phyloP scores from a whole-genome alignment of 1,140 invertebrate genomes.

The Drosophila sechellia region DNA sequence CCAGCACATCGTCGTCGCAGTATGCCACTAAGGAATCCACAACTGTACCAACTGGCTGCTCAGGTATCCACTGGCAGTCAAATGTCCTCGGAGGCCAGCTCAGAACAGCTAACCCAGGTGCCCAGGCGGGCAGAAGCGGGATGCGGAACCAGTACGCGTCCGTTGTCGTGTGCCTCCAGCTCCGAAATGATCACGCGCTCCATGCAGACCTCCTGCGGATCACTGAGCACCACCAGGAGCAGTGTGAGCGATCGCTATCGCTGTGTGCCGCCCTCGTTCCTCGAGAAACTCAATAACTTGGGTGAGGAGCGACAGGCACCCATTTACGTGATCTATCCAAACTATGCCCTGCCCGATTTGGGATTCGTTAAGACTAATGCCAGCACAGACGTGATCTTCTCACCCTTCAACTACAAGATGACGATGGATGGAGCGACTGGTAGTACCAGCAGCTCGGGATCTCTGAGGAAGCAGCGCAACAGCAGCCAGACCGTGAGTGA shows the following conservation, averaged over 20 bases:
- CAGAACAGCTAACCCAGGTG: slow-evolving; percentile 81
- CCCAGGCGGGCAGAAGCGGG: slow-evolving; percentile 45
- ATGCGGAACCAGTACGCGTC: slow-evolving; percentile 40
- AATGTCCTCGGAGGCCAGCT: slow-evolving; percentile 78
- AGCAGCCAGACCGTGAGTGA: slow-evolving; percentile 91
- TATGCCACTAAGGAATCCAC: slow-evolving; percentile 77
- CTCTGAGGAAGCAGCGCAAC: slow-evolving; percentile 82
- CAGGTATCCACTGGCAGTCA: slow-evolving; percentile 69
- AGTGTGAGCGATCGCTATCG: slow-evolving; percentile 84
- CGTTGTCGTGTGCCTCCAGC: slow-evolving; percentile 72
- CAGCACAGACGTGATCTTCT: slow-evolving; percentile 88
- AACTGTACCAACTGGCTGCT: slow-evolving; percentile 71
- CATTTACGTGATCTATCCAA: slow-evolving; percentile 96
- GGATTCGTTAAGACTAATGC: slow-evolving; percentile 90
- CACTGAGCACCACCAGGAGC: slow-evolving; percentile 74
- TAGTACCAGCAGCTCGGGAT: slow-evolving; percentile 40
- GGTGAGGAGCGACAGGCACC: slow-evolving; percentile 88
- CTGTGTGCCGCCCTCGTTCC: slow-evolving; percentile 88
- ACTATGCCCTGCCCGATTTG: slow-evolving; percentile 95
- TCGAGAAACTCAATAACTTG: slow-evolving; percentile 87
- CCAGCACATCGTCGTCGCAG: slow-evolving; percentile 79
- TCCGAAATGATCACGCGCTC: slow-evolving; percentile 88
- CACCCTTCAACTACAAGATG: slow-evolving; percentile 83
- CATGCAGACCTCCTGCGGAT: slow-evolving; percentile 88
- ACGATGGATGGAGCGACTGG: slow-evolving; percentile 63